phyloP scores from a whole-genome alignment of 2,113 vertebrate genomes.

The Rhizomys pruinosus region DNA sequence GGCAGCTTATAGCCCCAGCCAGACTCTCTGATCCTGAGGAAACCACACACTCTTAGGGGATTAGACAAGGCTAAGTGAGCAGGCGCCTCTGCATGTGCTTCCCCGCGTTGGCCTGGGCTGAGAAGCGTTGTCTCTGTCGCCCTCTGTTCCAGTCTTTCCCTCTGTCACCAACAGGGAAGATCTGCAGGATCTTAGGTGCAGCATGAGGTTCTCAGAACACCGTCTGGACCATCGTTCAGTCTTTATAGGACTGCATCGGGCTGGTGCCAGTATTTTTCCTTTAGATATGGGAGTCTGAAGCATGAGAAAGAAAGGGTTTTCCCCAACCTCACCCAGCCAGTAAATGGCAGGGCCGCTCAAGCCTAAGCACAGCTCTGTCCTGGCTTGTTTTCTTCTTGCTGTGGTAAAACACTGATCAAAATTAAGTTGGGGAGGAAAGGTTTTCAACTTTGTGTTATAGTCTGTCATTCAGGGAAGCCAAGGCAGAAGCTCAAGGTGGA shows the following conservation, averaged over 20 bases:
- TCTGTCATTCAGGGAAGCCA: no score
- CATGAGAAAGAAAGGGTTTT: background rate
- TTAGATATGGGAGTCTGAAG: background rate
- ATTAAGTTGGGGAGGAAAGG: no score
- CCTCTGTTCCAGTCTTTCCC: background rate
- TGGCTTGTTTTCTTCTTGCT: no score
- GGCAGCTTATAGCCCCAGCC: background rate
- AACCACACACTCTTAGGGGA: background rate
- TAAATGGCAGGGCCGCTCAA: rapidly evolving
- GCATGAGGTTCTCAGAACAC: background rate
- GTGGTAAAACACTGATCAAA: no score
- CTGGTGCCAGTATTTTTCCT: background rate
- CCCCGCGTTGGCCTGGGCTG: background rate
- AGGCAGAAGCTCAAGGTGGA: no score
- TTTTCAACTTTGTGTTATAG: no score
- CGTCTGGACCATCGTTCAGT: rapidly evolving
- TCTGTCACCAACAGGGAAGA: background rate
- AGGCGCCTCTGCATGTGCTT: background rate
- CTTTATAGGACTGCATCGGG: background rate
- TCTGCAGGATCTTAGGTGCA: rapidly evolving
- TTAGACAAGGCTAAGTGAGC: background rate
- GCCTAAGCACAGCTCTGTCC: background rate
- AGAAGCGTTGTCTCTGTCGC: background rate
- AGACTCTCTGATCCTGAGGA: background rate
- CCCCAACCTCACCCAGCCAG: background rate